phyloP scores from a whole-genome alignment of 2,888 invertebrate species.

The Cosmorhoe ocellata region DNA sequence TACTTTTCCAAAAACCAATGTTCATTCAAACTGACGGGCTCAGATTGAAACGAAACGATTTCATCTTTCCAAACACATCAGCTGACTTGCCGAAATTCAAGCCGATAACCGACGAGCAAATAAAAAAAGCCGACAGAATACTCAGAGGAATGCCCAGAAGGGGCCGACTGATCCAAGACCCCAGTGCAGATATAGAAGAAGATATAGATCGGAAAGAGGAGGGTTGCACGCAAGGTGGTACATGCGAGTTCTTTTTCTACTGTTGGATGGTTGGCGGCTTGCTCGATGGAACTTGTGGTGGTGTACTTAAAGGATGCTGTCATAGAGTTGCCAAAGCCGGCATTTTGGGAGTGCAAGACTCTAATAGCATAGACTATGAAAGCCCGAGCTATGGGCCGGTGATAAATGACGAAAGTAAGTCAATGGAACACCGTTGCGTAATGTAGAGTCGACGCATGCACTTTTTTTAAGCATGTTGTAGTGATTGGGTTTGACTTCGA shows the following conservation, averaged over 20 bases:
- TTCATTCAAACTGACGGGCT: constrained; percentile 63
- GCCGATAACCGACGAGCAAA: constrained; percentile 73
- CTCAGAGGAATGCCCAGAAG: constrained; percentile 57
- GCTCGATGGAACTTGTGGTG: constrained; percentile 92
- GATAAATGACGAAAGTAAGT: constrained; percentile 91
- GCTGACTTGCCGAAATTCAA: constrained; percentile 65
- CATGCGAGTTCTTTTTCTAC: constrained; percentile 94
- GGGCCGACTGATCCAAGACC: constrained; percentile 49
- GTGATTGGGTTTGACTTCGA: not conserved
- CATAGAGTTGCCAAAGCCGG: constrained; percentile 88
- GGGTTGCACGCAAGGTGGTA: constrained; percentile 87
- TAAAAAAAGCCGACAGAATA: constrained; percentile 63
- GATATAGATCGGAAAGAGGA: constrained; percentile 61
- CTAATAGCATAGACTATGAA: constrained; percentile 85
- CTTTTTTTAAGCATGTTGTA: constrained; percentile 14
- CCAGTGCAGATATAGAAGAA: constrained; percentile 22
- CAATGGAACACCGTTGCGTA: constrained; percentile 46
- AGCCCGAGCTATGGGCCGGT: constrained; percentile 88
- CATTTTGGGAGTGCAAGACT: constrained; percentile 84
- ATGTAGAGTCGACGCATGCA: constrained; percentile 27
- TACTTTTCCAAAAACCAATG: constrained; percentile 65
- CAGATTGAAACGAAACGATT: constrained; percentile 53
- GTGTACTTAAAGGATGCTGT: constrained; percentile 93
- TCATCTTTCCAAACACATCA: constrained; percentile 56
- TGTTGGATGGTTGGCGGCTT: constrained; percentile 96